Evolutionary conservation across 1,140 invertebrate species (phyloP), one percentile per base, ranked within the genome.

Genomic region (Sinonovacula constricta): DNA sequence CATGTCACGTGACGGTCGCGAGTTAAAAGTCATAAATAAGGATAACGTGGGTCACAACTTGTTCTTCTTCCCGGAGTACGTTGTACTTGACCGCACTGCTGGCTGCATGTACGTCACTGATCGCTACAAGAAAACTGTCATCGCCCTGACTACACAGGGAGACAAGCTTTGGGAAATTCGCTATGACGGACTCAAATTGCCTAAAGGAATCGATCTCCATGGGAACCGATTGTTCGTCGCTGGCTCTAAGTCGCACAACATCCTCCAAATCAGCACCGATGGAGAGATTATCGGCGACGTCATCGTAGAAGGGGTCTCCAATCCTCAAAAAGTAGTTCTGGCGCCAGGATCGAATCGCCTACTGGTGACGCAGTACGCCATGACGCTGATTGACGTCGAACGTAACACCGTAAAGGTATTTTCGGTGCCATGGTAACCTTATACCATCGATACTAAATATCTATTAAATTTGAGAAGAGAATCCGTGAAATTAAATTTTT

Each of bases 1-100:
- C 26, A 82, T 82, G 81, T 79, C 81, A 56, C 71, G 72, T 71
- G 81, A 82, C 31, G 81, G 81, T 1, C 72, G 81, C 28, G 81
- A 82, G 54, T 49, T 82, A 18, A 82, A 82, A 59, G 62, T 79
- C 56, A 79, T 82, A 18, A 68, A 60, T 5, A 72, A 75, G 57
- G 81, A 82, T 68, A 70, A 66, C 26, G 71, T 69, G 26, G 81
- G 67, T 57, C 71, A 79, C 34, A 78, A 82, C 22, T 54, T 79
- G 3, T 82, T 82, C 54, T 79, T 75, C 51, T 82, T 82, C 60
- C 81, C 81, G 28, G 81, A 82, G 39, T 82, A 82, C 71, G 65
- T 82, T n/a, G 81, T 78, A 15, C 39, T 82, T 10, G 81, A 82
- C 59, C 67, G 77, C 18, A 70, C 71, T 2, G 72, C 71, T 7